Conservation (phyloP, 2,797 vertebrate species). For the Thunnus albacares region DNA sequence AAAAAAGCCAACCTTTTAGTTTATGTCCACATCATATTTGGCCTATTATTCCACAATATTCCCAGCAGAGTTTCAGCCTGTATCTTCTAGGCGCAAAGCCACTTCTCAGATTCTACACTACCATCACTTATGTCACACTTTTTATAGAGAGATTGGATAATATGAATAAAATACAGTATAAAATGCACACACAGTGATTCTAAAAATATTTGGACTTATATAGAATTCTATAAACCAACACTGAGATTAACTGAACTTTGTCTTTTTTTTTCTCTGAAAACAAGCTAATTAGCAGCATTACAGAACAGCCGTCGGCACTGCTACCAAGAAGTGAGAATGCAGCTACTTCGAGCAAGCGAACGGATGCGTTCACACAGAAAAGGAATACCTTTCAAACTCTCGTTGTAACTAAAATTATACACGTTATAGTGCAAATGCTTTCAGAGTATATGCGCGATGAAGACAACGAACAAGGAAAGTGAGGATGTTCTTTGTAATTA, state of each 20-base stretch:
- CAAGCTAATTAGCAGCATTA: not conserved
- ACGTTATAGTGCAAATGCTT: not conserved
- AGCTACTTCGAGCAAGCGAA: not conserved
- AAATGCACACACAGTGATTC: not conserved
- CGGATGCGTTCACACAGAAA: not conserved
- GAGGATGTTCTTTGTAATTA: slow-evolving; percentile 18
- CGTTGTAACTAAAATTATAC: not conserved
- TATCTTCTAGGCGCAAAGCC: not conserved
- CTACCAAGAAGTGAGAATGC: not conserved
- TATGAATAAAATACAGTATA: not conserved
- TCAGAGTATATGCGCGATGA: not conserved
- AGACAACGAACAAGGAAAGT: not conserved
- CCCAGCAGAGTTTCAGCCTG: not conserved
- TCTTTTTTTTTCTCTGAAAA: not conserved
- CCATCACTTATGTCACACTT: not conserved
- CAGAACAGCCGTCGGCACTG: not conserved
- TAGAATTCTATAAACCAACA: not conserved
- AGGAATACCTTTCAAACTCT: not conserved
- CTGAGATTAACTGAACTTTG: not conserved
- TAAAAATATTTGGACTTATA: not conserved
- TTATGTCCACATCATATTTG: not conserved
- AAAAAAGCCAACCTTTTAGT: too few relatives aligned
- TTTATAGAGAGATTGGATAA: not conserved
- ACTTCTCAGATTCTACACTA: not conserved
- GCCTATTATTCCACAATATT: not conserved